These are phyloP conservation scores for Colletes collaris DNA, from an alignment of 2,888 invertebrate species.

Conservation along the genomic window DNA sequence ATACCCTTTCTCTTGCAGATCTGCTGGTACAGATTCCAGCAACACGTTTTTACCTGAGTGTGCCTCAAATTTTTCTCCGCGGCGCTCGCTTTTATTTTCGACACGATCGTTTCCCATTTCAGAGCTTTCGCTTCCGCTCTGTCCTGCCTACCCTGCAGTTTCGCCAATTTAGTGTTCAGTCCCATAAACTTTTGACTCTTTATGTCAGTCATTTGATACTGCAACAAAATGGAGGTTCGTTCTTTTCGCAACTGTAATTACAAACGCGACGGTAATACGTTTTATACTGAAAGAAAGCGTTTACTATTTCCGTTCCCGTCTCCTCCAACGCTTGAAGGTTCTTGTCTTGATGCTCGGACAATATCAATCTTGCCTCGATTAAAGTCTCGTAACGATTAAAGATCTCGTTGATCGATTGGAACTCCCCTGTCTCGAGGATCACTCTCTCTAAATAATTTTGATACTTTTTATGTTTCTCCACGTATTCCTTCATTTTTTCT, in stretches of 20 bases:
- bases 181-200: slow-evolving; percentile 87
- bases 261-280: slow-evolving; percentile 10
- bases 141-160: slow-evolving; percentile 86
- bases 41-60: slow-evolving; percentile 85
- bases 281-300: slow-evolving; percentile 4
- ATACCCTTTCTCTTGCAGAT: slow-evolving; percentile 86
- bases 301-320: slow-evolving; percentile 85
- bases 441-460: slow-evolving; percentile 86
- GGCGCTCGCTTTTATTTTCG: slow-evolving; percentile 85
- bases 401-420: slow-evolving; percentile 86
- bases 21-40: slow-evolving; percentile 87
- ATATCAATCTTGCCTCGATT: slow-evolving; percentile 85
- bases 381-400: slow-evolving; percentile 87
- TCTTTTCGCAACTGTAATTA: not conserved
- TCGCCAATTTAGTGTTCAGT: slow-evolving; percentile 86
- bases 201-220: slow-evolving; percentile 85
- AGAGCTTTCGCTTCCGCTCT: slow-evolving; percentile 85
- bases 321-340: slow-evolving; percentile 85
- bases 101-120: slow-evolving; percentile 86
- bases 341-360: slow-evolving; percentile 85
- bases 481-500: slow-evolving; percentile 85
- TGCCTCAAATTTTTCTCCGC: slow-evolving; percentile 85
- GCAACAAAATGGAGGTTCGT: not conserved
- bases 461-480: slow-evolving; percentile 85
- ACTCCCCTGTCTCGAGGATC: slow-evolving; percentile 84